Conservation (phyloP, 2,113 vertebrate species). For the Atlantisia rogersi region DNA sequence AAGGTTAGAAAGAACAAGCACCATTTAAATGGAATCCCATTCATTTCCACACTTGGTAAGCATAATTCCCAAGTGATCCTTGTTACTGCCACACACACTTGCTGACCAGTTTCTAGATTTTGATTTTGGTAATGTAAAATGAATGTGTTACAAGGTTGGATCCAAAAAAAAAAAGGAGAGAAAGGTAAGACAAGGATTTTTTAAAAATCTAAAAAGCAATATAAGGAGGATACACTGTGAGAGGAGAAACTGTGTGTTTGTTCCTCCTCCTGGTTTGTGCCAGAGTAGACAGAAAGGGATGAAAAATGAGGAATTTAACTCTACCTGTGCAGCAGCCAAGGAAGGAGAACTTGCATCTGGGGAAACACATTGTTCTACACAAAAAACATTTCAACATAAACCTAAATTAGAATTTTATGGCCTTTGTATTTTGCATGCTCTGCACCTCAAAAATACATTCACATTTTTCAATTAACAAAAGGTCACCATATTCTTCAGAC, state of each 20-base stretch:
- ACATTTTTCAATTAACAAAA: background rate
- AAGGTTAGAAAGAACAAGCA: constrained; percentile 27
- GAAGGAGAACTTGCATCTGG: background rate
- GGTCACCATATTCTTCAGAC: background rate
- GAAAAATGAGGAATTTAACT: background rate
- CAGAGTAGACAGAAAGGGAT: background rate
- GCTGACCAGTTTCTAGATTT: background rate
- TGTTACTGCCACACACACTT: background rate
- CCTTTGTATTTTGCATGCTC: background rate
- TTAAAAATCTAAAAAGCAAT: background rate
- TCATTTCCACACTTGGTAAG: background rate
- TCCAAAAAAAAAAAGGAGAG: background rate
- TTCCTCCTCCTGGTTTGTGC: background rate
- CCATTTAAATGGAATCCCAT: background rate
- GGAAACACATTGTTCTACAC: background rate
- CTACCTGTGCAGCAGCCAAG: background rate
- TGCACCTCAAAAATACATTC: background rate
- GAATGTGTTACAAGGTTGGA: background rate
- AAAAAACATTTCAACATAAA: background rate
- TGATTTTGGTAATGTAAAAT: background rate
- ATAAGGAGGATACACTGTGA: background rate
- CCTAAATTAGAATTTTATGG: background rate
- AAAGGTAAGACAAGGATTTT: background rate
- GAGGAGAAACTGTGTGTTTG: background rate
- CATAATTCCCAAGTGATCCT: background rate